phyloP scores from a whole-genome alignment of 35 echinoderm and acorn worm genomes.

The Amphiura filiformis region DNA sequence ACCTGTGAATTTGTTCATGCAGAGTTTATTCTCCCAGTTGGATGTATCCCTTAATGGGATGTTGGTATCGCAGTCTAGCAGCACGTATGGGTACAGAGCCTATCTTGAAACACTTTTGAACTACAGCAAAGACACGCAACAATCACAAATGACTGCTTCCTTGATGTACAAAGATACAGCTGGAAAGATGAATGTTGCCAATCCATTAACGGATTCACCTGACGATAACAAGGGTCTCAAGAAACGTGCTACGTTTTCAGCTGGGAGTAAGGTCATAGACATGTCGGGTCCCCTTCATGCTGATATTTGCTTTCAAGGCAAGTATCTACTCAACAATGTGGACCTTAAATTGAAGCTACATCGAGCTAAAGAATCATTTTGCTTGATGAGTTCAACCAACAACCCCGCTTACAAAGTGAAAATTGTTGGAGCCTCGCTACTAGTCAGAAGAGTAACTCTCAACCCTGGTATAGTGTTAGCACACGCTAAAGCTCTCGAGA shows the following conservation, averaged over 20 bases:
- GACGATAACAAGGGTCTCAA: conserved; percentile 27
- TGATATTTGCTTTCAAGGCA: conserved; percentile 35
- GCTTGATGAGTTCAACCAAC: background rate
- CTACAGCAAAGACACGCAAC: conserved; percentile 21
- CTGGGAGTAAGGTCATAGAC: conserved; percentile 30
- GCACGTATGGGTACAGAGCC: conserved; percentile 32
- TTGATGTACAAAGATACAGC: conserved; percentile 42
- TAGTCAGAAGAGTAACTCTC: background rate
- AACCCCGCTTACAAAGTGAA: conserved; percentile 28
- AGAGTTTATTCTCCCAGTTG: conserved; percentile 50
- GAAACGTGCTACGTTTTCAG: background rate
- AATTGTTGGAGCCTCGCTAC: conserved; percentile 1
- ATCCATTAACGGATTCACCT: background rate
- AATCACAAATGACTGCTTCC: conserved; percentile 25
- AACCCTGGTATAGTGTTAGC: conserved; percentile 10
- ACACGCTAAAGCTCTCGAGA: conserved; percentile 39
- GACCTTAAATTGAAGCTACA: conserved; percentile 30
- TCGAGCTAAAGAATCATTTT: conserved; percentile 15
- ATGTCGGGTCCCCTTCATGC: conserved; percentile 20
- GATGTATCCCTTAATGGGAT: conserved; percentile 20
- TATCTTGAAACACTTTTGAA: conserved; percentile 35
- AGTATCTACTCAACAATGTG: conserved; percentile 32
- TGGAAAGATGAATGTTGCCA: conserved; percentile 16
- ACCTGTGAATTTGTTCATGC: conserved; percentile 49
- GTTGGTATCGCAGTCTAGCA: conserved; percentile 19